Base-by-base conservation (phyloP, 2,113 vertebrate genomes). In the Alexandromys fortis region DNA sequence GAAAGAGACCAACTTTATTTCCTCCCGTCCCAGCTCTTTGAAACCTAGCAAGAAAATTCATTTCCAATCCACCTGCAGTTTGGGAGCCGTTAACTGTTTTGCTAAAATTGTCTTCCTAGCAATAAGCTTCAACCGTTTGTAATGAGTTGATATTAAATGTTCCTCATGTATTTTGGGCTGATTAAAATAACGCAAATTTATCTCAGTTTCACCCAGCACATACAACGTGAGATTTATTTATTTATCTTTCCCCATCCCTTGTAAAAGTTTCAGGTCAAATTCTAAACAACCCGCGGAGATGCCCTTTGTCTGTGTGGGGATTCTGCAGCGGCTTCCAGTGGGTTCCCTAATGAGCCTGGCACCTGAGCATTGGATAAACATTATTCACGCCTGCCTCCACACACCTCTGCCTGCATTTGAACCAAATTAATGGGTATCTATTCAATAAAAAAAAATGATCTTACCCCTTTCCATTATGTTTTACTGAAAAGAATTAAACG, bases 31-130 rank as follows among this genome's bases (percentile, higher is more conserved):
- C 67, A 68, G 97, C 87, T 95, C 89, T 81, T 96, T 96, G 94
- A 75, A 97, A 94, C 65, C 47, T 92, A 38, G 78, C 94, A 86
- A 77, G 42, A 94, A 91, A 97, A 97, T 61, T 85, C 91, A 94
- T 92, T 87, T 47, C n/a, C 92, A 61, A 90, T 94, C 95, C 77
- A 49, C 33, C n/a, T 86, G 1, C 47, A 95, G 33, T 90, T 93
- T 92, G 68, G 21, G 42, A 91, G 11, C 47, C 88, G 55, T 92
- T 86, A 79, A 75, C n/a, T 95, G 17, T 16, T 35, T 89, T 93
- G 55, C 49, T 90, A 96, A 96, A 82, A 92, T 93, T 65, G 65
- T 86, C 52, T 86, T 88, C 92, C 42, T 82, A 77, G 30, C 67
- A 93, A 45, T 42, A 68, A 90, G 21, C 19, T 88, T 72, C 76